Base-by-base conservation (phyloP, 30 jellyfish, hydroid and myxozoan species). In the Morbakka virulenta region DNA sequence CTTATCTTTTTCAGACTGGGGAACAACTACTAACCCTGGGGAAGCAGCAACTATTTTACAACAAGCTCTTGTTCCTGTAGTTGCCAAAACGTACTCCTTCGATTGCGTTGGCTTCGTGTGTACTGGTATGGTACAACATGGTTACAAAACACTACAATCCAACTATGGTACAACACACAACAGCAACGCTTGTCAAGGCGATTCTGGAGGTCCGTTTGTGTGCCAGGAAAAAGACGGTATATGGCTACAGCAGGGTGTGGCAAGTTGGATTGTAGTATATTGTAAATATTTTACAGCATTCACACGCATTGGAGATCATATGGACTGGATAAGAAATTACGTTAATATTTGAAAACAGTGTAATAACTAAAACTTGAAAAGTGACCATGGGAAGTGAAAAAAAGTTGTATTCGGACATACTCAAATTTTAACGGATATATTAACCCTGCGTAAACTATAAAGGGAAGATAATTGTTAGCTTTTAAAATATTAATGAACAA, bases 181-280 rank as follows among this genome's bases (percentile, higher is more conserved):
- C 32, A 69, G 77, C 50, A 86, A 76, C 47, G 96, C 91, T 0
- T 88, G 97, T 64, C 87, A 85, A 23, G 97, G 94, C 2, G 97
- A 88, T 57, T 78, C 87, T 70, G 96, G 97, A 2, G 97, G 97
- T 12, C 97, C 97, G 27, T 62, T 80, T 12, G 97, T 76, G 2
- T 88, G 97, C 90, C 76, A 80, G 61, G 65, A 73, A 32, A 75
- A 67, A 31, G 83, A 80, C 26, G 94, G 94, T 17, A 29, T 67
- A n/a, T 88, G 97, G 97, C 87, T 41, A 52, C 87, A 77, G 36
- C 97, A 88, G 17, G 97, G 97, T 28, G 94, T 81, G 26, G 97
- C 90, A 28, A 88, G 97, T 68, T 88, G 77, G 33, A 94, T 85
- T 35, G 90, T 83, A 31, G 86, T 73, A 61, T 62, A 69, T 29